A percentile compares a stretch with the other conserved stretches of the same genome.
Conservation (phyloP, 1,140 invertebrate genomes). For the Goniozus legneri region DNA sequence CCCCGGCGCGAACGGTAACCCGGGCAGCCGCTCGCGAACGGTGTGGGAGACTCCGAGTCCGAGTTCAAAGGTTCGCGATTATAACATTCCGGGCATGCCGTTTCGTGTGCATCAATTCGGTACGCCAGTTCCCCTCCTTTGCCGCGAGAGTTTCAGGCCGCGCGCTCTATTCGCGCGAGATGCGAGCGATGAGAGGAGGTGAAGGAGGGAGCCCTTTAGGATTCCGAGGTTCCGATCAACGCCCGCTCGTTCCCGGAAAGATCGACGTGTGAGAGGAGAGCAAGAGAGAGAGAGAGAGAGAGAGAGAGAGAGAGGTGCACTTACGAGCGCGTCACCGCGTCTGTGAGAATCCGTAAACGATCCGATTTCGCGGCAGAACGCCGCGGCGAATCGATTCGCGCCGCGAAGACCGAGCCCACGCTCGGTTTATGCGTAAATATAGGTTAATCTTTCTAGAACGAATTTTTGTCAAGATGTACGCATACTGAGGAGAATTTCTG, state of each 20-base stretch:
- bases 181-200: conserved; percentile 32
- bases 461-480: no score
- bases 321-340: conserved; percentile 26
- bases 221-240: conserved; percentile 15
- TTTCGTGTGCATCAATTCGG: conserved; percentile 56
- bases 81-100: conserved; percentile 54
- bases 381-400: no score
- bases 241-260: conserved; percentile 10
- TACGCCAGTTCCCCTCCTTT: conserved; percentile 53
- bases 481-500: no score
- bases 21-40: conserved; percentile 31
- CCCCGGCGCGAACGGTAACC: conserved; percentile 35
- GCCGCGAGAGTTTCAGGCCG: conserved; percentile 33
- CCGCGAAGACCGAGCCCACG: no score
- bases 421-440: no score
- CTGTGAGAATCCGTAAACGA: conserved; percentile 27
- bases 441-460: no score
- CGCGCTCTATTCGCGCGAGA: conserved; percentile 30
- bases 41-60: conserved; percentile 50
- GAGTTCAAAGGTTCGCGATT: conserved; percentile 55
- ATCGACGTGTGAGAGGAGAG: no score
- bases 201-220: no score
- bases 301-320: no score
- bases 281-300: conserved; percentile 5
- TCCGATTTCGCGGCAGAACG: no score